These are phyloP conservation scores for Cheirogaleus medius DNA, from an alignment of 2,113 vertebrate genomes.

Conservation along the genomic window DNA sequence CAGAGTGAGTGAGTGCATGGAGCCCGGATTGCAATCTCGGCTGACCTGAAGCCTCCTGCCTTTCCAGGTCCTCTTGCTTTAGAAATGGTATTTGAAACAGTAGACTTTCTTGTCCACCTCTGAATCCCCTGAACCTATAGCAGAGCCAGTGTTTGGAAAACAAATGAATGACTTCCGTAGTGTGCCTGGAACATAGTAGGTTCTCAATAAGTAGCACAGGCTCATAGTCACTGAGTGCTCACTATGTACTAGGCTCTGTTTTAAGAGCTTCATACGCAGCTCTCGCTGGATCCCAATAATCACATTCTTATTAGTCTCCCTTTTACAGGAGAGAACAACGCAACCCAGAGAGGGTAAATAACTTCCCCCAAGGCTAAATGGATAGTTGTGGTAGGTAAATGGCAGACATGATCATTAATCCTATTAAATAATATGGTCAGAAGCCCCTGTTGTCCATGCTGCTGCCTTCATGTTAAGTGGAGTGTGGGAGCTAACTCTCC, in stretches of 20 bases:
- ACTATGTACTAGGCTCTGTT: accelerated
- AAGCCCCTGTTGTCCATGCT: accelerated
- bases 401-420: accelerated
- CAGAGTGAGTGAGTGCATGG: accelerated
- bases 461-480: accelerated
- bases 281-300: not conserved
- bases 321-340: not conserved
- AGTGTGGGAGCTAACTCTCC: not conserved
- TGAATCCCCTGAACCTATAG: accelerated
- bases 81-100: not conserved
- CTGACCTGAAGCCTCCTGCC: not conserved
- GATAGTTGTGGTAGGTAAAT: too few relatives aligned
- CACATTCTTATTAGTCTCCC: not conserved
- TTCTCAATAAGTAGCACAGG: not conserved
- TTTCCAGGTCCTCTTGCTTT: accelerated
- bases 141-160: not conserved
- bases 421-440: too few relatives aligned
- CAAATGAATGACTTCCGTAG: not conserved
- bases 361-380: not conserved
- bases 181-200: accelerated
- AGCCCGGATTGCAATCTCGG: accelerated
- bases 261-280: not conserved
- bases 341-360: not conserved
- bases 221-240: not conserved
- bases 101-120: too few relatives aligned